Evolutionary conservation across 2,888 invertebrate species (phyloP).

Genomic region (Coelogynopora nodosa): DNA sequence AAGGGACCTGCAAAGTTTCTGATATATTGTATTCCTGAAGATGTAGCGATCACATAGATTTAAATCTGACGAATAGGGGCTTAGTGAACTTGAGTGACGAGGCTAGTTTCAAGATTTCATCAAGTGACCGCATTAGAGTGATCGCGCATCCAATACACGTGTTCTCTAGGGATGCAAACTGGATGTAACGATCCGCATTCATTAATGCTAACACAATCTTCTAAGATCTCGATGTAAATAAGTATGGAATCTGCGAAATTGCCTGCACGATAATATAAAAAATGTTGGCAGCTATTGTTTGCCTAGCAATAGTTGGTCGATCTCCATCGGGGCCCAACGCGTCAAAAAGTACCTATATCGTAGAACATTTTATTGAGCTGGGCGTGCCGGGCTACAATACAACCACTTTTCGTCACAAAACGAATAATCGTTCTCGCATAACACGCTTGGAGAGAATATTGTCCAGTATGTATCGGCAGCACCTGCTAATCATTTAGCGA

Average conservation of each 20-base stretch:
- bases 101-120: too few relatives aligned
- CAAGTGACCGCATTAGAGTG: too few relatives aligned
- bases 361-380: background rate
- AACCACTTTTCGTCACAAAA: background rate
- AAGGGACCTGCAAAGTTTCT: background rate
- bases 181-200: background rate
- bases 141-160: conserved; percentile 5
- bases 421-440: conserved; percentile 3
- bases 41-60: background rate
- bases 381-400: background rate
- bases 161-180: background rate
- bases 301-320: background rate
- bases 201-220: background rate
- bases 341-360: background rate
- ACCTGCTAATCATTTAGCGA: background rate
- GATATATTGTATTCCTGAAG: background rate
- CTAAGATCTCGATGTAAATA: background rate
- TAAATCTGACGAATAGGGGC: background rate
- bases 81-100: too few relatives aligned
- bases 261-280: background rate
- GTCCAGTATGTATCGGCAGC: background rate
- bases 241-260: background rate
- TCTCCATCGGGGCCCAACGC: background rate
- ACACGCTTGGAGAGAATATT: conserved; percentile 14
- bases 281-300: background rate